Base-by-base conservation (phyloP, 2,113 vertebrate genomes). In the Saccopteryx leptura region DNA sequence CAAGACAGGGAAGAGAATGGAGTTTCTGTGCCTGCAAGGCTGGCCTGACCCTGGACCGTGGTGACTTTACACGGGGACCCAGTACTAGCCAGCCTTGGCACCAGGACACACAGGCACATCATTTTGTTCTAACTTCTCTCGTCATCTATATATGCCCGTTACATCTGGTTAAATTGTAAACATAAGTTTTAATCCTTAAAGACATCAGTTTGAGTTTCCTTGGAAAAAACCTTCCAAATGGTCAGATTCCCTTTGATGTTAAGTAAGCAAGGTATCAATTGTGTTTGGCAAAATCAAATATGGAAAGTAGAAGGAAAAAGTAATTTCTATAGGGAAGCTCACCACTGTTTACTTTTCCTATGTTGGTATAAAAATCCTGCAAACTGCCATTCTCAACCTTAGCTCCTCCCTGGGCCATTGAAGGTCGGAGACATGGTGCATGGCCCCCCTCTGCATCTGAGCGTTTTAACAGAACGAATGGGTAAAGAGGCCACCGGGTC, bases 231-330 rank as follows among this genome's bases (percentile, higher is more conserved):
- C 21, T 46, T 82, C 54, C 28, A 48, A 12, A 6, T 15, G 11
- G 9, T 50, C 14, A 1, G 17, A 48, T 31, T 12, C 33, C 18
- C 18, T 91, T 78, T 48, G 12, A 13, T 74, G 56, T 74, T 50
- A 66, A 56, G 58, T 58, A 71, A 66, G 68, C 2, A 28, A 89
- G 48, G 4, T 26, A 72, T 54, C 63, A 48, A 48, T 7, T 69
- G 11, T n/a, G n/a, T 23, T 86, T 84, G 91, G n/a, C 66, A 87
- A 93, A 31, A 23, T 66, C 76, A 84, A 85, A 71, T 81, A 46
- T 81, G n/a, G 19, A 23, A 65, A 95, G 10, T 14, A 46, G 63
- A 54, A 92, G 58, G 33, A 33, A 79, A 74, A 78, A 54, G 7
- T 26, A 26, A 74, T 81, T 65, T 84, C 28, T 81, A 13, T 58